Conservation (phyloP, 2,797 vertebrate genomes). For the Streptopelia turtur region DNA sequence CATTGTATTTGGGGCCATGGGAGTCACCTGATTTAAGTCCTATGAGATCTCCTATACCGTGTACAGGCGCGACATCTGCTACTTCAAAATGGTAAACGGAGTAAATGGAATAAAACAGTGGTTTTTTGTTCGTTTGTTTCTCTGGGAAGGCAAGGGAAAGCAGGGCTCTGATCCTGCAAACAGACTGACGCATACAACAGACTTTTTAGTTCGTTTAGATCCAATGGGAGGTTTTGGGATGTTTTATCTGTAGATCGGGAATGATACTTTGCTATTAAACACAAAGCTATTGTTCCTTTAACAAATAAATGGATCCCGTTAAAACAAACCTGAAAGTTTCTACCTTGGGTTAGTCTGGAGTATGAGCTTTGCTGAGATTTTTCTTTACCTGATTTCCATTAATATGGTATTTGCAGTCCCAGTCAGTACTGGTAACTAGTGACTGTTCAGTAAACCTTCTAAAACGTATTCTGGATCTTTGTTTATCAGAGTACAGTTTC, state of each 20-base stretch:
- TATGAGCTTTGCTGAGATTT: background rate
- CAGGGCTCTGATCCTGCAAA: background rate
- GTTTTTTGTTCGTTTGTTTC: background rate
- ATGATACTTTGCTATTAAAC: background rate
- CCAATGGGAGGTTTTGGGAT: background rate
- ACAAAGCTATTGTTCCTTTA: background rate
- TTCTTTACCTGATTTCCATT: background rate
- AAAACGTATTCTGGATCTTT: background rate
- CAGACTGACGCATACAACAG: background rate
- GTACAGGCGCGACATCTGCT: background rate
- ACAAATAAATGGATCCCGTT: background rate
- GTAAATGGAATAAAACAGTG: background rate
- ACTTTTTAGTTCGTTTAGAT: background rate
- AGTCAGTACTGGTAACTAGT: background rate
- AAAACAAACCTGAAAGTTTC: background rate
- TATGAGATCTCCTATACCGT: background rate
- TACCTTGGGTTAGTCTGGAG: background rate
- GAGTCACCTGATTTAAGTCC: background rate
- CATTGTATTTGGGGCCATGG: background rate
- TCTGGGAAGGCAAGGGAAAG: background rate
- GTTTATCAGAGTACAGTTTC: background rate
- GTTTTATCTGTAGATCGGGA: background rate
- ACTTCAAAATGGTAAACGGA: background rate
- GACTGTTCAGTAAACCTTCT: background rate
- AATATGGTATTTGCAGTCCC: background rate